Evolutionary conservation across 2,113 vertebrate genomes (phyloP).

Genomic region (Amia ocellicauda): DNA sequence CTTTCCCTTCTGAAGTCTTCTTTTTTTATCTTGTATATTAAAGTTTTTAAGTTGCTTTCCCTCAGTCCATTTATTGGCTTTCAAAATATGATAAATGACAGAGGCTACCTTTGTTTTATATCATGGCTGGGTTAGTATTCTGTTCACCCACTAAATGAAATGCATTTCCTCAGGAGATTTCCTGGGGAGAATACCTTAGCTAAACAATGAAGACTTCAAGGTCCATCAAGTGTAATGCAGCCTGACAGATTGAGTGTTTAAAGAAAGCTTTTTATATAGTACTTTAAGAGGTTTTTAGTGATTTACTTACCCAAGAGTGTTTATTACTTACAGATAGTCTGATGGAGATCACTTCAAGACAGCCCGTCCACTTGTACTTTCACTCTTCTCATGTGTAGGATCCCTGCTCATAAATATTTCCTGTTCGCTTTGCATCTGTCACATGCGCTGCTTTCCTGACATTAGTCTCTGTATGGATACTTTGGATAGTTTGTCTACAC

Average conservation of each 20-base stretch:
- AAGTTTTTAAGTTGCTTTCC: neutral
- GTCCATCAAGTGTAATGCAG: neutral
- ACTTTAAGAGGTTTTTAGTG: neutral
- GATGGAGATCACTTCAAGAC: neutral
- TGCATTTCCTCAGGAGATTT: neutral
- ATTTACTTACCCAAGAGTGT: neutral
- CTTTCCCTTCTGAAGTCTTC: too few species aligned
- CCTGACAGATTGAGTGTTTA: neutral
- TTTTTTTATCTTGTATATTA: too few species aligned
- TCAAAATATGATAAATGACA: neutral
- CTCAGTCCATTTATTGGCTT: neutral
- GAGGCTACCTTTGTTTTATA: neutral
- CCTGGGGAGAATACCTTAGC: neutral
- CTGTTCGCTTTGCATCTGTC: too few species aligned
- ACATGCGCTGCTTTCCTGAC: too few species aligned
- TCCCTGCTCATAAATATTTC: too few species aligned
- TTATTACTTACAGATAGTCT: too few species aligned
- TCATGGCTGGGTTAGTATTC: neutral
- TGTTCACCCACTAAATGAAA: neutral
- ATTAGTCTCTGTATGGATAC: too few species aligned
- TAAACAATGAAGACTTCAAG: conserved; percentile 3
- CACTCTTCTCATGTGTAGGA: neutral
- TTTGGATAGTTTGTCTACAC: too few species aligned
- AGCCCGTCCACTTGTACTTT: neutral
- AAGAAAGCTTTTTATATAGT: neutral